These are phyloP conservation scores for Heliothis peltigera DNA, from an alignment of 2,888 invertebrate genomes.

Conservation along the genomic window DNA sequence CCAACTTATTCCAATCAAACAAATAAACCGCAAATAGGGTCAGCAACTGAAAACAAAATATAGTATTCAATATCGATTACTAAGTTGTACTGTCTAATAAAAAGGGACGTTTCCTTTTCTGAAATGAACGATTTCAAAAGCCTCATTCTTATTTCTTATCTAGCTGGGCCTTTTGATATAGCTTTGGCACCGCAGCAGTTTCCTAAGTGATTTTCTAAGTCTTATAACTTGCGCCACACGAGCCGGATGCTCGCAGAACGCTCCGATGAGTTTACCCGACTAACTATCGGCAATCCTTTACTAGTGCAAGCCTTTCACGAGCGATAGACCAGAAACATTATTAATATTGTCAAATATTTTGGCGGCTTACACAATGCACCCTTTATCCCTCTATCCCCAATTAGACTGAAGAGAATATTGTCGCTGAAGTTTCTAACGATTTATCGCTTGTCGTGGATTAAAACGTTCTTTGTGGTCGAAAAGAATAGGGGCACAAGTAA, in stretches of 20 bases:
- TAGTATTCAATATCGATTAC: too few species aligned
- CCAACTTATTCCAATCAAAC: too few species aligned
- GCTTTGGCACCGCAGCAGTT: too few species aligned
- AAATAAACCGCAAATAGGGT: too few species aligned
- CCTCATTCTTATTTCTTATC: too few species aligned
- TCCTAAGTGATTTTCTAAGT: too few species aligned
- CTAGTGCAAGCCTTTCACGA: constrained; percentile 82
- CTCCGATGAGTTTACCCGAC: constrained; percentile 75
- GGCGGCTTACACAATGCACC: constrained; percentile 73
- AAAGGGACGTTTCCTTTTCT: too few species aligned
- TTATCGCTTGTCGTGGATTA: constrained; percentile 47
- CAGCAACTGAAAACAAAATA: too few species aligned
- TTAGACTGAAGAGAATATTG: constrained; percentile 59
- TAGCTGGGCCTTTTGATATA: too few species aligned
- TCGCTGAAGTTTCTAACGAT: constrained; percentile 48
- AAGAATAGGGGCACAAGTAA: constrained; percentile 43
- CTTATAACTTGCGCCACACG: constrained; percentile 64
- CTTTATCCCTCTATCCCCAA: constrained; percentile 67
- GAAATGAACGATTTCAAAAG: too few species aligned
- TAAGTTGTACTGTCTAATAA: too few species aligned
- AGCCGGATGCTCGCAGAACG: constrained; percentile 77
- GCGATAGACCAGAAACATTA: constrained; percentile 82
- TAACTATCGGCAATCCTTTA: constrained; percentile 86
- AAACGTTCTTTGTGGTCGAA: constrained; percentile 39
- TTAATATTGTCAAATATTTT: constrained; percentile 86